Evolutionary conservation across 2,888 invertebrate genomes (phyloP).

Genomic region (Rutpela maculata): DNA sequence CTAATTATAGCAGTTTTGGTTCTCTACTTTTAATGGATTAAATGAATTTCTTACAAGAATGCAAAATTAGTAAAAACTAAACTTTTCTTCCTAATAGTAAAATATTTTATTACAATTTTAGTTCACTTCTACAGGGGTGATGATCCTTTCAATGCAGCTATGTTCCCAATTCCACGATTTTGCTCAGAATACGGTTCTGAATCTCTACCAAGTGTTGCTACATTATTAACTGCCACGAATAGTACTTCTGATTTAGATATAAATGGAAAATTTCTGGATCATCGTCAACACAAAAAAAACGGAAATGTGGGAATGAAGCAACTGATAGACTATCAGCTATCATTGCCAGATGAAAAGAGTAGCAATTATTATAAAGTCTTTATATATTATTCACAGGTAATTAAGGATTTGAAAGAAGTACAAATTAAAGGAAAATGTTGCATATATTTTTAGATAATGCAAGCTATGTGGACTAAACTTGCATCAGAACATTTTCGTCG

Average conservation of each 20-base stretch:
- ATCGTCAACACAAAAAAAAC: constrained; percentile 90
- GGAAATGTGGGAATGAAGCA: constrained; percentile 81
- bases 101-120: constrained; percentile 67
- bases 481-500: constrained; percentile 87
- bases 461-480: constrained; percentile 91
- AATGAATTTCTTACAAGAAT: no score
- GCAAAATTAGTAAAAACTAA: no score
- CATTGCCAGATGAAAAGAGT: constrained; percentile 75
- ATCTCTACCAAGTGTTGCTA: constrained; percentile 85
- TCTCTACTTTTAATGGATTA: no score
- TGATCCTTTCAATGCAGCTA: constrained; percentile 87
- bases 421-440: no score
- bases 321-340: constrained; percentile 80
- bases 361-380: constrained; percentile 80
- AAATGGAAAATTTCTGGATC: constrained; percentile 79
- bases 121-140: constrained; percentile 94
- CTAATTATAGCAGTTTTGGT: no score
- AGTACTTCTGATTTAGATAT: constrained; percentile 75
- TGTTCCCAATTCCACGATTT: constrained; percentile 89
- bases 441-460: constrained; percentile 80
- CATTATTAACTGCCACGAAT: constrained; percentile 79
- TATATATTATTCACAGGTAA: constrained; percentile 90
- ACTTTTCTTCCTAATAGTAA: neutral
- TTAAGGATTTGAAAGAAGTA: constrained; percentile 38
- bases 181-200: constrained; percentile 98